Percentiles rank a stretch among this genome's conserved stretches.
Conservation (phyloP, 2,888 invertebrate genomes). For the Spilosoma lubricipeda region DNA sequence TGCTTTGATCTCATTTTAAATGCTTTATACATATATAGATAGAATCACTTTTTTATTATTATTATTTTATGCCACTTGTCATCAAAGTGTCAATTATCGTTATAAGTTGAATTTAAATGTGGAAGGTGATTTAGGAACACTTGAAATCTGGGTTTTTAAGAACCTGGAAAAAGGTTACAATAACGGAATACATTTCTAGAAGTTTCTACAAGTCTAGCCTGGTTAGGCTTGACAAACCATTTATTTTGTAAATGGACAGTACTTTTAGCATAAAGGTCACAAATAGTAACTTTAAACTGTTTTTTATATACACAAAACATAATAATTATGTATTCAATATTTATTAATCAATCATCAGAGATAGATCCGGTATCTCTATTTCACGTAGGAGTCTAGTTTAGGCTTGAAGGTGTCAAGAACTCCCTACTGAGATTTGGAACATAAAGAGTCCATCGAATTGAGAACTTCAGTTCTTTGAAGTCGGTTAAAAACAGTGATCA, state of each 20-base stretch:
- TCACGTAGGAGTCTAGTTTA: background rate
- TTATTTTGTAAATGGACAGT: background rate
- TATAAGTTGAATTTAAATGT: background rate
- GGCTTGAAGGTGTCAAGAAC: too few relatives aligned
- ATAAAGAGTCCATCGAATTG: background rate
- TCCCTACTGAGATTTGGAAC: background rate
- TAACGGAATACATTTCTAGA: background rate
- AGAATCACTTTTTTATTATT: background rate
- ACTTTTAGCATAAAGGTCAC: background rate
- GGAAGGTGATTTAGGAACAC: background rate
- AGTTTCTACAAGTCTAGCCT: background rate
- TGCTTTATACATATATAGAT: background rate
- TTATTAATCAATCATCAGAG: background rate
- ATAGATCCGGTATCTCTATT: background rate
- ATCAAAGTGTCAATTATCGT: background rate
- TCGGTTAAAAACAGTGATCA: background rate
- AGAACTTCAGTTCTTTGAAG: too few relatives aligned
- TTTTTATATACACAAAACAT: background rate
- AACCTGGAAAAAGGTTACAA: background rate
- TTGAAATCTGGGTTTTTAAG: background rate
- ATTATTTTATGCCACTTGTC: background rate
- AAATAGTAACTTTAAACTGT: background rate
- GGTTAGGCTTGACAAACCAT: background rate
- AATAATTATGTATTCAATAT: background rate
- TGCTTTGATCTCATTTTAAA: conserved; percentile 1